phyloP scores from a whole-genome alignment of 1,140 invertebrate genomes.

The Callitettix versicolor region DNA sequence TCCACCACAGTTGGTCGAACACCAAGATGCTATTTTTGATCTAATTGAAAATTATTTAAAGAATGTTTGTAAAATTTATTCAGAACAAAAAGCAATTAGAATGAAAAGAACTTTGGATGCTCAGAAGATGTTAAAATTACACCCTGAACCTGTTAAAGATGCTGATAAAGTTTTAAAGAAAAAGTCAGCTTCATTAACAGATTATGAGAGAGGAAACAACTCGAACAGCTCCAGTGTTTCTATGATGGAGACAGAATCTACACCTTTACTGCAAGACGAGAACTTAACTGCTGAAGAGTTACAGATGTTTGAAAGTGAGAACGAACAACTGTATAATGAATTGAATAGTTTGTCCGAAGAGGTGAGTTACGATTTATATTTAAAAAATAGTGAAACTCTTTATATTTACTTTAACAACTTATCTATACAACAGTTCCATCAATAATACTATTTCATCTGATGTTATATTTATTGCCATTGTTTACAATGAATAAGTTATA shows the following conservation, averaged over 20 bases:
- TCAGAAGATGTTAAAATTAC: constrained; percentile 63
- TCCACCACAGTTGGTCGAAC: constrained; percentile 53
- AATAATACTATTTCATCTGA: too few relatives aligned
- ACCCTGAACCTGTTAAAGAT: constrained; percentile 32
- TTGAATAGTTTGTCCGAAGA: constrained; percentile 61
- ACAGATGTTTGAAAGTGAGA: constrained; percentile 82
- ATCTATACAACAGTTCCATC: too few relatives aligned
- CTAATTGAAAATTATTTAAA: constrained; percentile 72
- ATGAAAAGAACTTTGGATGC: constrained; percentile 74
- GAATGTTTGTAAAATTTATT: constrained; percentile 75
- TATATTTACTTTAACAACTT: too few relatives aligned
- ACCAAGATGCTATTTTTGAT: constrained; percentile 60
- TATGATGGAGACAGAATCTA: neutral
- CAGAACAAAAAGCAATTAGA: constrained; percentile 75
- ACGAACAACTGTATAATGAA: constrained; percentile 71
- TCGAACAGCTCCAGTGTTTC: neutral
- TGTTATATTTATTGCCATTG: too few relatives aligned
- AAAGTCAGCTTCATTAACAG: neutral
- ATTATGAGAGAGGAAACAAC: neutral
- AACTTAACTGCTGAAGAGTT: constrained; percentile 74
- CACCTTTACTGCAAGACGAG: constrained; percentile 36
- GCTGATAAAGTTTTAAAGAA: constrained; percentile 13
- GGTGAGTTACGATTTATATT: constrained; percentile 22
- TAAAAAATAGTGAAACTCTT: neutral
- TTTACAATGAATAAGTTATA: too few relatives aligned